phyloP scores from a whole-genome alignment of 2,113 vertebrate species.

The Sturnira hondurensis region DNA sequence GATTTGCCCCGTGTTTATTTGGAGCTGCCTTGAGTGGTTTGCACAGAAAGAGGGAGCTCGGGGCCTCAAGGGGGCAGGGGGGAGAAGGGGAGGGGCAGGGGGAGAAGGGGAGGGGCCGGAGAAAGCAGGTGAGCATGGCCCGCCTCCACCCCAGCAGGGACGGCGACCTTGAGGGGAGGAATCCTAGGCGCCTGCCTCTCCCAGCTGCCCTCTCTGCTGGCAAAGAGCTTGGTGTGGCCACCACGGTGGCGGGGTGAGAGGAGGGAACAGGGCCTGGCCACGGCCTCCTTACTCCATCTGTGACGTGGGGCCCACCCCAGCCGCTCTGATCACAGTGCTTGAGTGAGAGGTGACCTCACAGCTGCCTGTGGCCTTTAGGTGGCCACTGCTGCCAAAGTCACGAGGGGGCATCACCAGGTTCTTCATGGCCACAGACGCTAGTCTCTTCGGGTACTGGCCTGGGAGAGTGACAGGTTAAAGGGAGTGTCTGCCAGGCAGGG shows the following conservation, averaged over 20 bases:
- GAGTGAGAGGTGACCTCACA: not conserved
- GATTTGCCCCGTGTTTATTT: slow-evolving; percentile 54
- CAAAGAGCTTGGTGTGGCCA: not conserved
- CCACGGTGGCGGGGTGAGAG: not conserved
- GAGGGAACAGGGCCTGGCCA: not conserved
- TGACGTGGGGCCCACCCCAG: not conserved
- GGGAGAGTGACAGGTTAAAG: not conserved
- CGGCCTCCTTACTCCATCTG: not conserved
- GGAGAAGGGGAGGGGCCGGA: not conserved
- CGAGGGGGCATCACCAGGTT: rapidly evolving
- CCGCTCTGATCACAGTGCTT: not conserved
- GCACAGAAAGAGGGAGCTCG: not conserved
- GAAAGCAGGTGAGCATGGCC: rapidly evolving
- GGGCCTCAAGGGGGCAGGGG: not conserved
- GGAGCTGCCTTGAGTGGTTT: slow-evolving; percentile 38
- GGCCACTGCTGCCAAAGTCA: not conserved
- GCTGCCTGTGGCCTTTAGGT: not conserved
- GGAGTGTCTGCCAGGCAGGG: not conserved
- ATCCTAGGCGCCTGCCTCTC: rapidly evolving
- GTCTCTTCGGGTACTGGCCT: not conserved
- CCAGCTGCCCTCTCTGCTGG: not conserved
- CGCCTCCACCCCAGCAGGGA: not conserved
- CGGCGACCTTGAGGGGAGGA: not conserved
- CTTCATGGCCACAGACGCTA: rapidly evolving
- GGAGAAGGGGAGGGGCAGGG: not conserved